A percentile compares a stretch with the other conserved stretches of the same genome.
Conservation (phyloP, 2,888 invertebrate species). For the Altica lythri region DNA sequence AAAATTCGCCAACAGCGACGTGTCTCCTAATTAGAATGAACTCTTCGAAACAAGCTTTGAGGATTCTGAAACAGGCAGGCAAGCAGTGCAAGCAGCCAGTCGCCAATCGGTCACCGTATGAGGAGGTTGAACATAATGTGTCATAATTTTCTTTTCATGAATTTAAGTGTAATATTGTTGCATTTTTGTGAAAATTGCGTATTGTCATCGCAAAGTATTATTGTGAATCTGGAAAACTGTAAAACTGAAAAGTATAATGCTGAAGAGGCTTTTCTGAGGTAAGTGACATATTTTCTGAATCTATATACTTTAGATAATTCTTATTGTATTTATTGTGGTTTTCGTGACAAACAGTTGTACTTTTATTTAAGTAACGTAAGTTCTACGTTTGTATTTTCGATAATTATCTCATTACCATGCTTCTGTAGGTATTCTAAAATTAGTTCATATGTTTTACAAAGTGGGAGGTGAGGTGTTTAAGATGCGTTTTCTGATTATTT, state of each 20-base stretch:
- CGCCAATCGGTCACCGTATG: slow-evolving; percentile 57
- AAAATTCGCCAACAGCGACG: too few species aligned
- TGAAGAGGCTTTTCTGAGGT: slow-evolving; percentile 54
- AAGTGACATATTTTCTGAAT: slow-evolving; percentile 56
- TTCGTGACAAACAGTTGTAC: too few species aligned
- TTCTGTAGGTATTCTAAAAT: slow-evolving; percentile 50
- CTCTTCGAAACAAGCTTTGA: slow-evolving; percentile 59
- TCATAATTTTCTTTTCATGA: slow-evolving; percentile 57
- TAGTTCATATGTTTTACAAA: slow-evolving; percentile 49
- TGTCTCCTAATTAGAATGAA: slow-evolving; percentile 47
- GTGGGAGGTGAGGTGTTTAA: slow-evolving; percentile 50
- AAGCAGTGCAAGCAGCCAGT: slow-evolving; percentile 50
- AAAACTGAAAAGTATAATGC: slow-evolving; percentile 45
- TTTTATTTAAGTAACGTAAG: slow-evolving; percentile 22
- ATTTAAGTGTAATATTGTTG: slow-evolving; percentile 53
- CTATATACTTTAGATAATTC: slow-evolving; percentile 26
- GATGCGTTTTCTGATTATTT: slow-evolving; percentile 27
- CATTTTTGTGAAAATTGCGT: slow-evolving; percentile 50
- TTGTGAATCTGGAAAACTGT: slow-evolving; percentile 47
- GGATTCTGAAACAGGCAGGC: slow-evolving; percentile 57
- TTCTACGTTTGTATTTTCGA: slow-evolving; percentile 30
- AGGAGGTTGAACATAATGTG: slow-evolving; percentile 58
- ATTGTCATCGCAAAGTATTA: slow-evolving; percentile 45
- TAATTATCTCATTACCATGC: slow-evolving; percentile 32
- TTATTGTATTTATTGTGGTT: too few species aligned